These are phyloP conservation scores for Suillia variegata DNA, from an alignment of 2,888 invertebrate genomes.

Conservation along the genomic window DNA sequence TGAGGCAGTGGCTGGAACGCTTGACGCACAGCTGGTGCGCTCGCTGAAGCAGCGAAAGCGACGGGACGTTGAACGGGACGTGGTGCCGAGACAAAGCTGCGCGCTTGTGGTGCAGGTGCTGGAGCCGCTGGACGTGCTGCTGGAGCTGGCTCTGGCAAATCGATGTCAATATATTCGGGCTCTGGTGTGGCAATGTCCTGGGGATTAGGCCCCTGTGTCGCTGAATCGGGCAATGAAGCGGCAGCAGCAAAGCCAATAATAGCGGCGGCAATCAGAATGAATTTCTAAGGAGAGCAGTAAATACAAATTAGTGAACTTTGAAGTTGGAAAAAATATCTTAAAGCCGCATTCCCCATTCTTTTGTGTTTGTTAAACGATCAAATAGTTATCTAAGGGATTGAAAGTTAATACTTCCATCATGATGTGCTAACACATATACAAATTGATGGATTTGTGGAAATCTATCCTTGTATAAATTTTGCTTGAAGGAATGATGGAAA, in stretches of 20 bases:
- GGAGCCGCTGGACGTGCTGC: constrained; percentile 32
- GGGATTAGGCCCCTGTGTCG: constrained; percentile 59
- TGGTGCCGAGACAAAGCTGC: constrained; percentile 7
- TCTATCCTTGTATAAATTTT: no score
- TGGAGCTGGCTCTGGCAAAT: constrained; percentile 44
- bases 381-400: no score
- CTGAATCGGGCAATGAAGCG: constrained; percentile 53
- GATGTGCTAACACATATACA: no score
- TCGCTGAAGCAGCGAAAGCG: constrained; percentile 5
- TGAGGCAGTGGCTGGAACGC: not conserved
- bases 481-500: no score
- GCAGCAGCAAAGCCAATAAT: constrained; percentile 48
- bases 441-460: no score
- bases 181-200: constrained; percentile 61
- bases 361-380: no score
- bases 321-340: not conserved
- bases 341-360: no score
- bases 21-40: not conserved
- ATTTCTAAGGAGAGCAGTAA: constrained; percentile 44
- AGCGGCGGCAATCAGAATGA: constrained; percentile 45
- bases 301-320: no score
- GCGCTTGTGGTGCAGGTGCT: constrained; percentile 30
- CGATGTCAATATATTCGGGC: constrained; percentile 60
- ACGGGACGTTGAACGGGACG: constrained; percentile 23
- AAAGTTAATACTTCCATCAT: no score